A percentile compares a stretch with the other conserved stretches of the same genome.
These are phyloP conservation scores for Rallus limicola DNA, from an alignment of 2,113 vertebrate genomes.

Conservation along the genomic window DNA sequence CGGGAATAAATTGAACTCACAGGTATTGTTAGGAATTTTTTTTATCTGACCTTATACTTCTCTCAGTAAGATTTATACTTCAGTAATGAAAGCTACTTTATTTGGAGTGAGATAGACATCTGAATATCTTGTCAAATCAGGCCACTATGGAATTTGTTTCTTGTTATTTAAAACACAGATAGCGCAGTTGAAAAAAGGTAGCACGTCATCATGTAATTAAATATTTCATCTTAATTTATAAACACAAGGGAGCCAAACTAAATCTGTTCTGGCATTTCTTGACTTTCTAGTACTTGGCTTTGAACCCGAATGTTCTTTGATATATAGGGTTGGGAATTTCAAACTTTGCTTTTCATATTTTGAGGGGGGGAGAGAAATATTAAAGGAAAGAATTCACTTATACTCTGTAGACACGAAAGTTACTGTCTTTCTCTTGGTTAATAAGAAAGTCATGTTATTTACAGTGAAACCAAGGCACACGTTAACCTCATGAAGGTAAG, in stretches of 20 bases:
- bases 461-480: not conserved
- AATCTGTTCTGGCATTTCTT: slow-evolving; percentile 13
- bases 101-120: not conserved
- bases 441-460: not conserved
- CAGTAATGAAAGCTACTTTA: too few relatives aligned
- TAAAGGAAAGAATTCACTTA: not conserved
- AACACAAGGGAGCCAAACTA: not conserved
- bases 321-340: not conserved
- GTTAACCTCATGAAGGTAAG: not conserved
- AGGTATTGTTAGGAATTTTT: not conserved
- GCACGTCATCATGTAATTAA: not conserved
- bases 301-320: slow-evolving; percentile 31
- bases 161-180: slow-evolving; percentile 7
- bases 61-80: not conserved
- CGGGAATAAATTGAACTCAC: not conserved
- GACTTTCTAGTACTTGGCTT: slow-evolving; percentile 21
- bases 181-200: not conserved
- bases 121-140: not conserved
- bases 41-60: not conserved
- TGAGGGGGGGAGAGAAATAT: not conserved
- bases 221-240: not conserved
- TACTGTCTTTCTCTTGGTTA: not conserved
- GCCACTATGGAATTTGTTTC: not conserved
- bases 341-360: not conserved
- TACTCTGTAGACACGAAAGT: not conserved